Conservation (phyloP, 2,888 invertebrate species). For the Scaptomyza cyrtandrae region DNA sequence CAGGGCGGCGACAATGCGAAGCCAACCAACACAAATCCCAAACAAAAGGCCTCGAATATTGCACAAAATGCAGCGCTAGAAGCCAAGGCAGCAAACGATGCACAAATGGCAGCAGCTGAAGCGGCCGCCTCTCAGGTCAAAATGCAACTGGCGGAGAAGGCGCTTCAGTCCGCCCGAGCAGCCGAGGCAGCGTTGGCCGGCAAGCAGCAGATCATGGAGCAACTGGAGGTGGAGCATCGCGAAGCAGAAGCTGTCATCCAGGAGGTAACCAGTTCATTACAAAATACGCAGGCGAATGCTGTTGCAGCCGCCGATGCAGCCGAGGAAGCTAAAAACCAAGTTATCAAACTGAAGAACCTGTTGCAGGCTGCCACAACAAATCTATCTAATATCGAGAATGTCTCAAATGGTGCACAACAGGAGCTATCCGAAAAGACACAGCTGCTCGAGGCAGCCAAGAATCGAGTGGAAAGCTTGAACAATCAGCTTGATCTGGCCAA, state of each 20-base stretch:
- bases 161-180: constrained; percentile 89
- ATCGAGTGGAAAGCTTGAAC: constrained; percentile 87
- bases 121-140: constrained; percentile 90
- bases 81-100: constrained; percentile 89
- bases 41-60: constrained; percentile 87
- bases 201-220: constrained; percentile 89
- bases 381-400: constrained; percentile 87
- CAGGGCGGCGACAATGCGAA: not conserved
- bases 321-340: constrained; percentile 86
- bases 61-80: constrained; percentile 91
- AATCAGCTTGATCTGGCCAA: constrained; percentile 87
- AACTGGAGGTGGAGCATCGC: constrained; percentile 88
- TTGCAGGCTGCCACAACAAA: constrained; percentile 86
- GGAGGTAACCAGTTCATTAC: constrained; percentile 87
- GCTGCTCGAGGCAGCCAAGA: constrained; percentile 88
- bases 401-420: constrained; percentile 87
- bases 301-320: constrained; percentile 87
- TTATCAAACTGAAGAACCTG: constrained; percentile 84
- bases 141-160: constrained; percentile 89
- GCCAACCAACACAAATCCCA: constrained; percentile 49
- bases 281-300: constrained; percentile 87
- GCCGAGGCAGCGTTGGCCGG: constrained; percentile 89
- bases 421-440: constrained; percentile 89
- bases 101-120: constrained; percentile 90
- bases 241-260: constrained; percentile 88